Evolutionary conservation across 64 coral and sea anemone species (phyloP).

Genomic region (Montipora efflorescens): DNA sequence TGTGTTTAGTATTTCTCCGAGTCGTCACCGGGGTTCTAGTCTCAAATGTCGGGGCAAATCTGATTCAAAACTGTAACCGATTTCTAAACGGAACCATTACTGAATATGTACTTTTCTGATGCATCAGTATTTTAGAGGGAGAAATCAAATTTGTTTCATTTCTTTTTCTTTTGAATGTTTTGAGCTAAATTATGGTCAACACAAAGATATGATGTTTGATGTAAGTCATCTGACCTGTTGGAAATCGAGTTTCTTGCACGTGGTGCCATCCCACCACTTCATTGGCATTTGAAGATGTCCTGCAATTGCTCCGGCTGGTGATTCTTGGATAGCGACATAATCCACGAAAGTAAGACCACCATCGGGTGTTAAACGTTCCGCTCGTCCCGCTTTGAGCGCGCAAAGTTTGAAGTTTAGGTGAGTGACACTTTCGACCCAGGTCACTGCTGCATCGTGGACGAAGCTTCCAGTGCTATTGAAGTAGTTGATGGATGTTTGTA

Average conservation of each 20-base stretch:
- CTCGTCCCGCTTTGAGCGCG: slow-evolving; percentile 82
- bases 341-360: slow-evolving; percentile 82
- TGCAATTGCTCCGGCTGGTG: slow-evolving; percentile 51
- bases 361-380: slow-evolving; percentile 66
- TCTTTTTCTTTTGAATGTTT: too few relatives aligned
- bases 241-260: slow-evolving; percentile 51
- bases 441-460: slow-evolving; percentile 80
- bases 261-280: slow-evolving; percentile 90
- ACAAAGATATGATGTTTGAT: too few relatives aligned
- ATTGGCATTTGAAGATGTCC: slow-evolving; percentile 53
- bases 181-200: too few relatives aligned
- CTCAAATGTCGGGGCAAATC: too few relatives aligned
- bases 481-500: slow-evolving; percentile 82
- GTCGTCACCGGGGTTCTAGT: too few relatives aligned
- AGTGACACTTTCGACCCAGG: slow-evolving; percentile 80
- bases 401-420: slow-evolving; percentile 66
- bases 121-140: too few relatives aligned
- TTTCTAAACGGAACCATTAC: too few relatives aligned
- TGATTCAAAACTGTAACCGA: too few relatives aligned
- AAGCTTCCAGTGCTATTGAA: slow-evolving; percentile 51
- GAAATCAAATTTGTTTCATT: too few relatives aligned
- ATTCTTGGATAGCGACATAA: slow-evolving; percentile 84
- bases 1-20: too few relatives aligned
- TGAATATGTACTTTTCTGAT: too few relatives aligned
- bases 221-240: not conserved